These are phyloP conservation scores for Dasyurus viverrinus DNA, from an alignment of 2,113 vertebrate species.

Conservation along the genomic window DNA sequence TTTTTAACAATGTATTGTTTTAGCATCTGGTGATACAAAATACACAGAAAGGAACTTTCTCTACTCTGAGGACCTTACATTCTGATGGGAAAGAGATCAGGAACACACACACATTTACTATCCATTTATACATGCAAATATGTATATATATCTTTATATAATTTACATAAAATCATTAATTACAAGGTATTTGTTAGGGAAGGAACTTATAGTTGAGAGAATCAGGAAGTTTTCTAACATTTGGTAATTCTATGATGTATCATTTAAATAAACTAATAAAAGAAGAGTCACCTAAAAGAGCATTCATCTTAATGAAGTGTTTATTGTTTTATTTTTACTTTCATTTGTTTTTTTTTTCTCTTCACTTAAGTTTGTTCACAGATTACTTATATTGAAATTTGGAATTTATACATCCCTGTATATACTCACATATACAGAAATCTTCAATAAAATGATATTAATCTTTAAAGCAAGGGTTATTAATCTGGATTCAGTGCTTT, in stretches of 20 bases:
- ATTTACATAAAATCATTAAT: neutral
- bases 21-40: neutral
- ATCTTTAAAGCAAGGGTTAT: neutral
- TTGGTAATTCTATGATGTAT: neutral
- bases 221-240: neutral
- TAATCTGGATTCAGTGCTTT: neutral
- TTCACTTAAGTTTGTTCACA: neutral
- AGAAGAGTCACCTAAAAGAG: neutral
- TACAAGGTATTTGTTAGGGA: neutral
- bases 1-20: neutral
- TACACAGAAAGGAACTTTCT: neutral
- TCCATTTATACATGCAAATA: neutral
- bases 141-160: neutral
- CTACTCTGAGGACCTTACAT: neutral
- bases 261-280: neutral
- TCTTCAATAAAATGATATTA: neutral
- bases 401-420: neutral
- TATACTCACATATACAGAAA: neutral
- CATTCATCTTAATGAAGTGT: neutral
- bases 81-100: neutral
- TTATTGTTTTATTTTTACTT: neutral
- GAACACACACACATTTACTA: neutral
- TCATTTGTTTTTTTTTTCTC: neutral
- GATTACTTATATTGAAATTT: neutral
- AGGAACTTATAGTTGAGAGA: neutral